These are phyloP conservation scores for Caenorhabditis imperialis DNA, from an alignment of 2,888 invertebrate species.

Conservation along the genomic window DNA sequence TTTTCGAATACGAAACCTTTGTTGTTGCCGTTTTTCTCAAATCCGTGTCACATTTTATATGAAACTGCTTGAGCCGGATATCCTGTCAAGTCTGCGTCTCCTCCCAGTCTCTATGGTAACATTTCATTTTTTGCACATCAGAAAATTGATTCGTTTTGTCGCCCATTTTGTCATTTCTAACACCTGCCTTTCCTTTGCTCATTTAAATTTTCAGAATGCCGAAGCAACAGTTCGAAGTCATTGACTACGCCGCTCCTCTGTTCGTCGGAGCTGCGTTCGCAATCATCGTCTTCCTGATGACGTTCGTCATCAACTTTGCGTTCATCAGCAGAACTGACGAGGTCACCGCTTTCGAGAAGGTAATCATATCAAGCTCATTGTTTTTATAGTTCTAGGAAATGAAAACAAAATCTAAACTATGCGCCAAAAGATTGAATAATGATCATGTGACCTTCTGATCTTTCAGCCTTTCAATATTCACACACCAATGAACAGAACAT, in stretches of 20 bases:
- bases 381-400: no score
- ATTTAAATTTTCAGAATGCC: slow-evolving; percentile 36
- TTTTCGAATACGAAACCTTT: not conserved
- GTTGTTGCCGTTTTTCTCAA: not conserved
- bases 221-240: slow-evolving; percentile 52
- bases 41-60: not conserved
- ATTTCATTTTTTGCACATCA: slow-evolving; percentile 42
- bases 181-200: not conserved
- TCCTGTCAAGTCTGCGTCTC: slow-evolving; percentile 44
- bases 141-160: not conserved
- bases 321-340: slow-evolving; percentile 58
- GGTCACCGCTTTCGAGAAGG: slow-evolving; percentile 63
- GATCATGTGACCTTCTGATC: no score
- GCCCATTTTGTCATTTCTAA: not conserved
- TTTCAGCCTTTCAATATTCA: no score
- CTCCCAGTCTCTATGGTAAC: slow-evolving; percentile 34
- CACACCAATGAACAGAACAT: no score
- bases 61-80: slow-evolving; percentile 23
- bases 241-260: slow-evolving; percentile 53
- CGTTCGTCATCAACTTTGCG: slow-evolving; percentile 58
- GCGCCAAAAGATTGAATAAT: no score
- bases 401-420: no score
- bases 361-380: not conserved
- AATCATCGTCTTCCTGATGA: slow-evolving; percentile 47
- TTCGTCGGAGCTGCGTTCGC: slow-evolving; percentile 54